A percentile compares a stretch with the other conserved stretches of the same genome.
Evolutionary conservation across 1,140 invertebrate species (phyloP).

Genomic region (Drosophila arawakana): DNA sequence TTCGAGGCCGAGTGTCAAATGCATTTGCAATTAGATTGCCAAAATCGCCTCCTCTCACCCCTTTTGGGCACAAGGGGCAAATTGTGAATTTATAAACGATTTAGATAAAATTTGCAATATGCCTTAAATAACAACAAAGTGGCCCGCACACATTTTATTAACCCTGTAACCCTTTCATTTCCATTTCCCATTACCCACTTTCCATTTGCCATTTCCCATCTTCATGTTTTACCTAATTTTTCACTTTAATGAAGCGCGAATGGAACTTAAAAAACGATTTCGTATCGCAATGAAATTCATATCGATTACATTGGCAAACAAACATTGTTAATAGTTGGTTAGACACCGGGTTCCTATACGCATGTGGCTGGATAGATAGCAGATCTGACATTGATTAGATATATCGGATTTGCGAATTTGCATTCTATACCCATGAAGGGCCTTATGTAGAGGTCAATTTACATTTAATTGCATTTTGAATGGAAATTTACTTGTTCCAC

Average conservation of each 20-base stretch:
- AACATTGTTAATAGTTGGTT: background rate
- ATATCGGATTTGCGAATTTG: background rate
- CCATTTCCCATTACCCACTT: conserved; percentile 5
- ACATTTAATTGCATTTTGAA: too few relatives aligned
- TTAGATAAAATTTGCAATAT: conserved; percentile 72
- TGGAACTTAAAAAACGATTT: conserved; percentile 5
- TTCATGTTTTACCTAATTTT: conserved; percentile 70
- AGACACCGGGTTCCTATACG: background rate
- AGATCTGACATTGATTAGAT: background rate
- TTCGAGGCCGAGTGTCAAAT: conserved; percentile 58
- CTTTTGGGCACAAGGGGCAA: conserved; percentile 2
- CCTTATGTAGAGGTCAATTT: too few relatives aligned
- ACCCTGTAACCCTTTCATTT: conserved; percentile 31
- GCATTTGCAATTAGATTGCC: conserved; percentile 78
- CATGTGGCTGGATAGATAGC: background rate
- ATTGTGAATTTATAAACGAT: conserved; percentile 76
- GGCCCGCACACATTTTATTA: conserved; percentile 36
- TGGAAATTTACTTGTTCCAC: too few relatives aligned
- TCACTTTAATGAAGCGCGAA: conserved; percentile 76
- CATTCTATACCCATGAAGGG: too few relatives aligned
- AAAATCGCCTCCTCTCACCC: conserved; percentile 43
- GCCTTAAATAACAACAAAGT: conserved; percentile 51
- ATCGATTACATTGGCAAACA: conserved; percentile 19
- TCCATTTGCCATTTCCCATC: conserved; percentile 8
- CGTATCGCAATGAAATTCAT: background rate